Evolutionary conservation across 2,888 invertebrate species (phyloP).

Genomic region (Drosophila helvetica): DNA sequence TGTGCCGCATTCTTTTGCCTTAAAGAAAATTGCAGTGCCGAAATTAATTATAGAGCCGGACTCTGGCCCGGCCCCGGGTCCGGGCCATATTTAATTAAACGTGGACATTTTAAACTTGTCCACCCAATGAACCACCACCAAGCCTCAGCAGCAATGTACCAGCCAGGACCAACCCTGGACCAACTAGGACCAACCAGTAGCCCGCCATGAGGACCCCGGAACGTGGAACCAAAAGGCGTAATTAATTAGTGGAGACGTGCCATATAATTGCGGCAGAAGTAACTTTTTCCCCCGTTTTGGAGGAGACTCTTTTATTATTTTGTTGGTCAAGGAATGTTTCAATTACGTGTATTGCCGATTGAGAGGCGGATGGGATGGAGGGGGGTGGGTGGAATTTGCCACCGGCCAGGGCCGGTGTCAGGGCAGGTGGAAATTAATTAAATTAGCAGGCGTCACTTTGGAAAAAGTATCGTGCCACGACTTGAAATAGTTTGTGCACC

Average conservation of each 20-base stretch:
- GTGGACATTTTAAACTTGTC: conserved; percentile 72
- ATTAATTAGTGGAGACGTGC: conserved; percentile 77
- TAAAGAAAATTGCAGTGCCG: conserved; percentile 75
- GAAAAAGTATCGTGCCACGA: conserved; percentile 71
- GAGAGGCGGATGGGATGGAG: neutral
- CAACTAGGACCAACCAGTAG: neutral
- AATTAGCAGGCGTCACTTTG: conserved; percentile 79
- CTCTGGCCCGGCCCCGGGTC: conserved; percentile 13
- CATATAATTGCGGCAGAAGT: conserved; percentile 74
- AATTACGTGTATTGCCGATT: conserved; percentile 71
- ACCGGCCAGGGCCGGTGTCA: conserved; percentile 19
- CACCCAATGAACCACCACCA: neutral
- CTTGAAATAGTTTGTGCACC: conserved; percentile 60
- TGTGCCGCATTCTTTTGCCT: conserved; percentile 66
- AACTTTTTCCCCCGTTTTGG: conserved; percentile 60
- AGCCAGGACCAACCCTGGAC: neutral
- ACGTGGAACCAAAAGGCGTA: conserved; percentile 72
- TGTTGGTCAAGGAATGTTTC: conserved; percentile 73
- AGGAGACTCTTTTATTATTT: conserved; percentile 52
- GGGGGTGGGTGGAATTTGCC: conserved; percentile 34
- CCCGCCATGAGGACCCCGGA: conserved; percentile 12
- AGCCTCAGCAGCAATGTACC: neutral
- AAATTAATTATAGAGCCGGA: conserved; percentile 71
- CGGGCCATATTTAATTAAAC: conserved; percentile 74
- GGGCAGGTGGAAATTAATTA: conserved; percentile 77